These are phyloP conservation scores for Myiozetetes cayanensis DNA, from an alignment of 2,113 vertebrate genomes.

Conservation along the genomic window DNA sequence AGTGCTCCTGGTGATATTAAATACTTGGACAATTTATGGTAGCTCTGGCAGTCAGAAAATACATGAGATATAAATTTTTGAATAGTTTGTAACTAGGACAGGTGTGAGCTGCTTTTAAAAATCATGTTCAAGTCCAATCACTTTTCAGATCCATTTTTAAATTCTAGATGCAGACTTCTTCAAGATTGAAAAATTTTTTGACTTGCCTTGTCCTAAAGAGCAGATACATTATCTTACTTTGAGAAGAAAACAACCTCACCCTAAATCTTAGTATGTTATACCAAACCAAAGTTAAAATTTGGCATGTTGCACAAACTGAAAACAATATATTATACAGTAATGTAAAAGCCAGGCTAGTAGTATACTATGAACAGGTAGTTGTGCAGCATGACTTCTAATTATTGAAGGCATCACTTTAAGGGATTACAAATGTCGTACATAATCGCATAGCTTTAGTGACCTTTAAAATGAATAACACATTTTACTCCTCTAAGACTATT, in stretches of 20 bases:
- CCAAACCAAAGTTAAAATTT: background rate
- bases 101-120: background rate
- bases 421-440: background rate
- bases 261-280: background rate
- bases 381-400: background rate
- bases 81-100: background rate
- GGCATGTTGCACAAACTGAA: background rate
- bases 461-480: background rate
- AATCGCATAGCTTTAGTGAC: background rate
- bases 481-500: background rate
- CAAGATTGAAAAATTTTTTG: background rate
- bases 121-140: background rate
- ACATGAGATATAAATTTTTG: background rate
- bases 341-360: background rate
- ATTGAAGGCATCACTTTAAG: background rate
- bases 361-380: background rate
- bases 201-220: background rate
- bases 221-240: background rate
- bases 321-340: background rate
- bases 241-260: background rate
- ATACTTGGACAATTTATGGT: background rate
- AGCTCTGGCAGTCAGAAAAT: background rate
- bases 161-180: background rate
- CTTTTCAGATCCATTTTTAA: background rate
- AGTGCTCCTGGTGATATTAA: background rate